Percentiles rank a stretch among this genome's conserved stretches.
phyloP scores from a whole-genome alignment of 1,140 invertebrate genomes.

The Eueides isabella region DNA sequence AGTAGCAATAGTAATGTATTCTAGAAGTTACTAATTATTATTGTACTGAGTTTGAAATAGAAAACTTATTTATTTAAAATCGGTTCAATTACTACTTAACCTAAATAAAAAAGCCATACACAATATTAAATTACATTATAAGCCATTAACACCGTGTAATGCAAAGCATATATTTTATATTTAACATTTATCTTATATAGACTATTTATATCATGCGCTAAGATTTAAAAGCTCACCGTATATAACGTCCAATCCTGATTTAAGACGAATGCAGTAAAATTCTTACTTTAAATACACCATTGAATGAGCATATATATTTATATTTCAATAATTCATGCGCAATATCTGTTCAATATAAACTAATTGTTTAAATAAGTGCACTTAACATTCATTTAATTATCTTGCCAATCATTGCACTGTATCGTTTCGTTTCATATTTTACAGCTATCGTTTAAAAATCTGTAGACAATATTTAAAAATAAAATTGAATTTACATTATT shows the following conservation, averaged over 20 bases:
- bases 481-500: neutral
- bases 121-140: neutral
- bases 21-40: no score
- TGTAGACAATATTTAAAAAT: neutral
- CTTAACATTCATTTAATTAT: conserved; percentile 37
- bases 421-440: conserved; percentile 1
- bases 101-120: conserved; percentile 2
- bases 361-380: neutral
- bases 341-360: neutral
- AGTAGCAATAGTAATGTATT: no score
- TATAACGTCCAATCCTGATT: conserved; percentile 20
- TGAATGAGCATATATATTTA: neutral
- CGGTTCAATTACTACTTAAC: neutral
- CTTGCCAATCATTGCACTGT: conserved; percentile 60
- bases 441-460: neutral
- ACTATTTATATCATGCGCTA: conserved; percentile 59
- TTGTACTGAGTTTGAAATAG: neutral
- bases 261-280: neutral
- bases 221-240: conserved; percentile 62
- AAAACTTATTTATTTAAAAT: neutral
- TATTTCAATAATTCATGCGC: conserved; percentile 6
- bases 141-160: conserved; percentile 30
- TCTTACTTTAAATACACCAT: conserved; percentile 9
- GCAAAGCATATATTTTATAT: conserved; percentile 52
- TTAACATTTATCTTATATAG: conserved; percentile 65